Evolutionary conservation across 2,888 invertebrate genomes (phyloP).

Genomic region (Phaedon cochleariae): DNA sequence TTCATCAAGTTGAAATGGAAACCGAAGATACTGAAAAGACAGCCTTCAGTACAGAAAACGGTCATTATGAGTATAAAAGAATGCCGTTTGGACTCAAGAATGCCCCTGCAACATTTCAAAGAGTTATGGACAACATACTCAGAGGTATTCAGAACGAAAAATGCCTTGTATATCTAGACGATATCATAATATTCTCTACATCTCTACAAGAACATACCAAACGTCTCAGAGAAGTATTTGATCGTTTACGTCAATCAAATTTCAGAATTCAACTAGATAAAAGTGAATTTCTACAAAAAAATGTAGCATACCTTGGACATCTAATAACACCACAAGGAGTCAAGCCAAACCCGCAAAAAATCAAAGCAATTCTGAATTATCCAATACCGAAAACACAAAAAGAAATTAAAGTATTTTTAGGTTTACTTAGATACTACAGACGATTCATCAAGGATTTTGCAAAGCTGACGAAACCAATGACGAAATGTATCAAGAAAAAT

Average conservation of each 20-base stretch:
- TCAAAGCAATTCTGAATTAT: background rate
- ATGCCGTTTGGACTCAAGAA: conserved; percentile 28
- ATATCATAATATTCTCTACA: conserved; percentile 11
- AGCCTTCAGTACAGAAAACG: conserved; percentile 20
- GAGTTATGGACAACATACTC: conserved; percentile 29
- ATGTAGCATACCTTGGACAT: conserved; percentile 34
- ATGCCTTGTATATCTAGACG: conserved; percentile 13
- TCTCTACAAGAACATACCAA: conserved; percentile 48
- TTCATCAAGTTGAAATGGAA: too few relatives aligned
- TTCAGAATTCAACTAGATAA: conserved; percentile 37
- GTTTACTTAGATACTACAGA: background rate
- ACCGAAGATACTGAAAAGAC: conserved; percentile 28
- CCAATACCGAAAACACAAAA: background rate
- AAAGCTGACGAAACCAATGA: background rate
- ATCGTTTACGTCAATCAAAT: conserved; percentile 6
- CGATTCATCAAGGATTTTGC: background rate
- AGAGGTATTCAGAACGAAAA: conserved; percentile 8
- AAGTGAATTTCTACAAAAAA: conserved; percentile 31
- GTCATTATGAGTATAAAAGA: conserved; percentile 15
- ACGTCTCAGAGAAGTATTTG: conserved; percentile 7
- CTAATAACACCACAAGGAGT: conserved; percentile 20
- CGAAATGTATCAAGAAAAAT: background rate
- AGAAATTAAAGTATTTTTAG: background rate
- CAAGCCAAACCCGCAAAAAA: background rate
- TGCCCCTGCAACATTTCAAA: conserved; percentile 24